These are phyloP conservation scores for Leptinotarsa rubiginosa DNA, from an alignment of 2,888 invertebrate species.

Conservation along the genomic window DNA sequence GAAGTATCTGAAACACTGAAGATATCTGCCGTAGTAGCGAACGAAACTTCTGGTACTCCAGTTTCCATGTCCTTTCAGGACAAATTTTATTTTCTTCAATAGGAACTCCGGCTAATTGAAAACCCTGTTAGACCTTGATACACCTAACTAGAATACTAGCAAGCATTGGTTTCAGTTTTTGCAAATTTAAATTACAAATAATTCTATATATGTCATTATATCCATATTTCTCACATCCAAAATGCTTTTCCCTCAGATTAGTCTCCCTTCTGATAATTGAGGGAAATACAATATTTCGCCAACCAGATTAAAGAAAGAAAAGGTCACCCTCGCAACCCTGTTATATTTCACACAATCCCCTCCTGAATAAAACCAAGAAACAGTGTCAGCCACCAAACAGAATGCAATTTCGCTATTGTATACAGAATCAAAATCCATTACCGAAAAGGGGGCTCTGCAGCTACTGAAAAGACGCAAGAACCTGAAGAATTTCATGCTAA, in stretches of 20 bases:
- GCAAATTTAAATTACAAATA: no score
- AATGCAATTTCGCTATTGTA: constrained; percentile 57
- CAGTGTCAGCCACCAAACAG: constrained; percentile 56
- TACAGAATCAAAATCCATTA: constrained; percentile 66
- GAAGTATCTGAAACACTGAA: no score
- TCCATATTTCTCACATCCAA: no score
- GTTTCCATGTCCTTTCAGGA: no score
- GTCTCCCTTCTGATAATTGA: constrained; percentile 40
- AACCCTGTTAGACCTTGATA: no score
- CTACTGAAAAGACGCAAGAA: constrained; percentile 52
- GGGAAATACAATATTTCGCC: constrained; percentile 46
- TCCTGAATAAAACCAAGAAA: constrained; percentile 53
- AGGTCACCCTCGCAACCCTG: constrained; percentile 31
- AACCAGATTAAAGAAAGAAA: constrained; percentile 26
- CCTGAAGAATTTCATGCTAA: constrained; percentile 59
- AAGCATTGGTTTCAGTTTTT: no score
- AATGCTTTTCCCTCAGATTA: neutral
- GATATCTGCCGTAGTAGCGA: no score
- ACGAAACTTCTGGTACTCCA: no score
- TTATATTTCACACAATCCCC: constrained; percentile 49
- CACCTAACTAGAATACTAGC: no score
- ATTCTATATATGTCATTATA: no score
- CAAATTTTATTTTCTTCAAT: no score
- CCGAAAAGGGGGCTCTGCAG: constrained; percentile 47
- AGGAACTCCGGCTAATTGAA: no score